Conservation (phyloP, 2,888 invertebrate species). For the Diogma glabrata region DNA sequence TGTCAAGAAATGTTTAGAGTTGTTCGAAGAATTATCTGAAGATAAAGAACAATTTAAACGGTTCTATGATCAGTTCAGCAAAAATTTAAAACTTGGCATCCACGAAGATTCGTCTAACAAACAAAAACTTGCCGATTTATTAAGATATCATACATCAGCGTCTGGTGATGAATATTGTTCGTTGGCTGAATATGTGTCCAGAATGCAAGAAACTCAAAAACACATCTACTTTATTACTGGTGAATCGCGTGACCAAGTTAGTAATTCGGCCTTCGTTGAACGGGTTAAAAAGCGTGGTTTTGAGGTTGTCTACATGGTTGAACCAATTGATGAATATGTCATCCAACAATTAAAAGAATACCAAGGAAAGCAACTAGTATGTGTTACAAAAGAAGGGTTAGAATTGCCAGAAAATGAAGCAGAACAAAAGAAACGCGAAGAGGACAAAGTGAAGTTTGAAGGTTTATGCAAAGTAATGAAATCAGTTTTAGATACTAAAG, state of each 20-base stretch:
- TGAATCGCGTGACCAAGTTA: conserved; percentile 84
- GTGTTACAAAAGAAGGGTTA: conserved; percentile 95
- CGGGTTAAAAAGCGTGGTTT: conserved; percentile 95
- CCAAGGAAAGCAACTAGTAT: conserved; percentile 90
- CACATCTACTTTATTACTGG: conserved; percentile 98
- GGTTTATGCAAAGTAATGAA: conserved; percentile 71
- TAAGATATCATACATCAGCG: conserved; percentile 88
- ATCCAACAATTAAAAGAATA: conserved; percentile 98
- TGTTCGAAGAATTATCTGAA: conserved; percentile 92
- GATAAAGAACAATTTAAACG: conserved; percentile 98
- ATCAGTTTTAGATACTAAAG: conserved; percentile 94
- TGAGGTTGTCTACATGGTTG: conserved; percentile 97
- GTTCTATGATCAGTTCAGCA: conserved; percentile 96
- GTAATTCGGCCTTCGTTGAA: conserved; percentile 96
- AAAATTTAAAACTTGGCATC: conserved; percentile 94
- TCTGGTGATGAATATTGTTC: conserved; percentile 92
- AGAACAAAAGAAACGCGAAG: conserved; percentile 94
- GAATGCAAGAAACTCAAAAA: conserved; percentile 98
- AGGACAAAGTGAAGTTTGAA: conserved; percentile 56
- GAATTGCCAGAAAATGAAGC: conserved; percentile 95
- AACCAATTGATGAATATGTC: conserved; percentile 98
- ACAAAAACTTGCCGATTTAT: conserved; percentile 76
- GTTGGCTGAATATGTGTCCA: conserved; percentile 88
- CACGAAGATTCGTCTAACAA: conserved; percentile 95
- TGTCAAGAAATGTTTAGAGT: conserved; percentile 95